Evolutionary conservation across 64 coral and sea anemone species (phyloP), one percentile per base, ranked within the genome.

Genomic region (Stylophora pistillata): DNA sequence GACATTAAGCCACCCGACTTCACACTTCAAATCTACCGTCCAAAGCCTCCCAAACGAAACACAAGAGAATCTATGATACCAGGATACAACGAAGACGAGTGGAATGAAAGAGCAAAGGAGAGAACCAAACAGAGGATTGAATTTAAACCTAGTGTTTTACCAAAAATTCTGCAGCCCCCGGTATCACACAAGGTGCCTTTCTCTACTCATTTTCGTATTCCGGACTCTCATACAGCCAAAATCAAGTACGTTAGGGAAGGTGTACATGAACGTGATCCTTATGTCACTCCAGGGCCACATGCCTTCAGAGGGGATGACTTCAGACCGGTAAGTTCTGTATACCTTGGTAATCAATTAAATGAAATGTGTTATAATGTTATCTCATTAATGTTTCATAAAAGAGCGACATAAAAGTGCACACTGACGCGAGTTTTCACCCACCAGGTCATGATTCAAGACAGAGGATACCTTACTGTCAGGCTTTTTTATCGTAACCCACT

Each of bases 261-360:
- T 28, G 91, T 90, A 77, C 92, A 90, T 34, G 63, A 63, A 4
- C 69, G 88, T 27, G 97, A 91, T 21, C 58, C 64, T 13, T 99
- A 99, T 57, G 78, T 55, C 10, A 55, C 90, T 77, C 93, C 93
- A 17, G 93, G 88, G 31, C 93, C 93, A 9, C 97, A 92, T 71
- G 91, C 88, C 17, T 99, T 99, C 83, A 89, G 90, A 76, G 93
- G 89, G 30, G 97, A 99, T 74, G 87, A 89, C 15, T 99, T 99
- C 85, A 90, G 93, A 79, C 93, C 88, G 78, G 97, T 99, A 60
- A 93, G 97, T 93, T 20, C 5, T 18, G 56, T 18, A 60, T 60
- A 15, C 1, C 2, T 15, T 9, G 13, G 58, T 60, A 15, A 15
- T 12, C 17, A 60, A 47, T 47, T 47, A 47, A 47, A 47, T 47